Evolutionary conservation across 2,797 vertebrate genomes (phyloP), one percentile per base, ranked within the genome.

Genomic region (Emys orbicularis): DNA sequence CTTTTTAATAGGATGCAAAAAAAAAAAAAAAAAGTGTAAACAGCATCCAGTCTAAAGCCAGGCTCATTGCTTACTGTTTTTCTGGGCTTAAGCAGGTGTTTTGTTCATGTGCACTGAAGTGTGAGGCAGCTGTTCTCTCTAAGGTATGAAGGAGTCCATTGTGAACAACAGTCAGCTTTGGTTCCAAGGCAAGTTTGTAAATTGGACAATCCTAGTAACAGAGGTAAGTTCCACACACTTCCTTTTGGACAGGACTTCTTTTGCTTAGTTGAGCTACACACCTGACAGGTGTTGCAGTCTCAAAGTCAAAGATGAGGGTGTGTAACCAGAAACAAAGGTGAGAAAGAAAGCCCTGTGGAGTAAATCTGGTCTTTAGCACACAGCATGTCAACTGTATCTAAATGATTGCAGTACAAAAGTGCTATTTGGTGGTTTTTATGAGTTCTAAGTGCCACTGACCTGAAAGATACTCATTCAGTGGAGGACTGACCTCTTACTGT

Each of bases 41-140:
- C 87, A 57, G 41, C 77, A 47, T 21, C 44, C 50, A 91, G 11
- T 31, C 44, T 27, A 19, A 0, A 90, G 4, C 9, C 49, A 54
- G 84, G 5, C 59, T 81, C 47, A 10, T 1, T 88, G 87, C 86
- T 74, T 12, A 81, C 92, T 88, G 81, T 0, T 84, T 91, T 89
- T 61, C 88, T 83, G 95, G 8, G 54, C 89, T 92, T 29, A 2
- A 95, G 95, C 93, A 96, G 96, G 94, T 94, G 93, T 96, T 97
- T 96, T 97, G 94, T 96, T 94, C 61, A 85, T 90, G 95, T 92
- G 94, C 95, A 49, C 81, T 92, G 81, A 81, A 94, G 94, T 84
- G 94, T 92, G 94, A 97, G 95, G 95, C 95, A 97, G 96, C 96
- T 96, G 94, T 65, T 93, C 89, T 27, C 81, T 19, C 80, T 0